Conservation (phyloP, 2,797 vertebrate genomes). For the Notolabrus celidotus region DNA sequence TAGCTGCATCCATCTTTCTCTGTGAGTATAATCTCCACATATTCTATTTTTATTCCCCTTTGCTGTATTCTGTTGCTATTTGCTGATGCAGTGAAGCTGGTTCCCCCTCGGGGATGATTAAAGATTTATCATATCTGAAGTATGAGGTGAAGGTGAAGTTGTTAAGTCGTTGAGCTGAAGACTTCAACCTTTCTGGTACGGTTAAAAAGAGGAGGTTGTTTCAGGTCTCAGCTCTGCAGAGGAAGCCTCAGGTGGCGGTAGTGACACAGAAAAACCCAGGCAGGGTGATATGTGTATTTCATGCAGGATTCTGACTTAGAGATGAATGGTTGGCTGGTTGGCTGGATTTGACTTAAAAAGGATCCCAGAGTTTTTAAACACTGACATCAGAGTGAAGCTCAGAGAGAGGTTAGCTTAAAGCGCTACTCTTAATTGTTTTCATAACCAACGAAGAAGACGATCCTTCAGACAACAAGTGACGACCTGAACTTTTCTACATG, state of each 20-base stretch:
- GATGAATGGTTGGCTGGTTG: conserved; percentile 27
- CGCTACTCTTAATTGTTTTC: too few relatives aligned
- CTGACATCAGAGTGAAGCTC: too few relatives aligned
- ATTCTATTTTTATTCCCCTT: neutral
- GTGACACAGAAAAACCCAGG: conserved; percentile 13
- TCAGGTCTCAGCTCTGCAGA: conserved; percentile 12
- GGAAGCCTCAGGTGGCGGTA: conserved; percentile 48
- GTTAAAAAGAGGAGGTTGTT: conserved; percentile 5
- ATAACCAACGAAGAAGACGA: too few relatives aligned
- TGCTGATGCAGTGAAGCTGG: conserved; percentile 17
- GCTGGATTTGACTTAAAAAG: conserved; percentile 8
- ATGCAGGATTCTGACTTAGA: conserved; percentile 33
- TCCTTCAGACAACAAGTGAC: too few relatives aligned
- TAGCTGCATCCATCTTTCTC: neutral
- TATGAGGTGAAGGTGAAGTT: conserved; percentile 32
- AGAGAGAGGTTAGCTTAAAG: too few relatives aligned
- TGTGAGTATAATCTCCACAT: neutral
- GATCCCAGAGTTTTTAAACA: neutral
- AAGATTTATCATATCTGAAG: conserved; percentile 43
- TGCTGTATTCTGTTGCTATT: conserved; percentile 29
- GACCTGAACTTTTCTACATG: too few relatives aligned
- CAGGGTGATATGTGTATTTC: conserved; percentile 18
- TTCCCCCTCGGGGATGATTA: conserved; percentile 36
- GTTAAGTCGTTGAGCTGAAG: conserved; percentile 25
- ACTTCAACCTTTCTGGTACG: conserved; percentile 13